Percentiles rank a stretch among this genome's conserved stretches.
Evolutionary conservation across 2,797 vertebrate genomes (phyloP).

Genomic region (Valencia hispanica): DNA sequence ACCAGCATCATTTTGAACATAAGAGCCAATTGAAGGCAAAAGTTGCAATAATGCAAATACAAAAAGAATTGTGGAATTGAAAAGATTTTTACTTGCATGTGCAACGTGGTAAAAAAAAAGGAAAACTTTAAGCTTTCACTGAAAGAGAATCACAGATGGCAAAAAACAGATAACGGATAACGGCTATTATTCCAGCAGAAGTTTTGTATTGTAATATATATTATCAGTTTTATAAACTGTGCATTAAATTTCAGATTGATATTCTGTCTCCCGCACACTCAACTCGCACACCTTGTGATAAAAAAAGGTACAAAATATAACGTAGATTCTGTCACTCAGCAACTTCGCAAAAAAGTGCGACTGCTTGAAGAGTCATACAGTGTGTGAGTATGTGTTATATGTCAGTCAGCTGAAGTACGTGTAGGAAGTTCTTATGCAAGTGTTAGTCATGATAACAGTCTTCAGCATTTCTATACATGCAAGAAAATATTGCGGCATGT

Average conservation of each 20-base stretch:
- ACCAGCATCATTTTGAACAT: too few species aligned
- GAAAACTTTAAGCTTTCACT: neutral
- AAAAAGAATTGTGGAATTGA: neutral
- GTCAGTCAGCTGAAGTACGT: slow-evolving; percentile 44
- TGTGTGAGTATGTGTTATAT: slow-evolving; percentile 29
- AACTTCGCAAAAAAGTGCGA: slow-evolving; percentile 43
- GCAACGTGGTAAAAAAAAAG: neutral
- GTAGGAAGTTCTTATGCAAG: slow-evolving; percentile 65
- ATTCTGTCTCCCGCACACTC: neutral
- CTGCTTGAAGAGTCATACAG: slow-evolving; percentile 49
- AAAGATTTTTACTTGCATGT: neutral
- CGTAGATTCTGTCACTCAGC: slow-evolving; percentile 28
- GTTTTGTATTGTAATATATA: neutral
- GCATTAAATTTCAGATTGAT: neutral
- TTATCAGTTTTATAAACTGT: neutral
- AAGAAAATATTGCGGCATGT: slow-evolving; percentile 31
- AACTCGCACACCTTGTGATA: slow-evolving; percentile 18
- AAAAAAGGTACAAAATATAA: slow-evolving; percentile 34
- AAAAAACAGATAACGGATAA: neutral
- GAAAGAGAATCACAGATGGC: neutral
- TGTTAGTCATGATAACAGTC: slow-evolving; percentile 61
- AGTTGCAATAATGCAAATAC: neutral
- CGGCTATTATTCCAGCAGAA: neutral
- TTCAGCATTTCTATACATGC: slow-evolving; percentile 37
- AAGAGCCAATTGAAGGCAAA: too few species aligned